Conservation (phyloP, 2,113 vertebrate species). For the Pygathrix nemaeus region DNA sequence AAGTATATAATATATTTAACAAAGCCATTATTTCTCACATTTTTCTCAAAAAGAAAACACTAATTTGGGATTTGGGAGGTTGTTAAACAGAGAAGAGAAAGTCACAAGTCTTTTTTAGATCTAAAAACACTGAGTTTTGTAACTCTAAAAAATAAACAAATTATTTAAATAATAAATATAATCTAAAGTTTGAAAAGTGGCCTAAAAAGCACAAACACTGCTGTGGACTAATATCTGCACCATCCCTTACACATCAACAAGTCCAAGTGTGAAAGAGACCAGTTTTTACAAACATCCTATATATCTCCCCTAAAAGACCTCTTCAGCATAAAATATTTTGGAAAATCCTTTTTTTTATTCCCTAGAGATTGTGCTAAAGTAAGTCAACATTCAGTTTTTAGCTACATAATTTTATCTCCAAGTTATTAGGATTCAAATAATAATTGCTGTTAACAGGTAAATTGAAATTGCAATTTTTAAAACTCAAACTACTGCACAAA, state of each 20-base stretch:
- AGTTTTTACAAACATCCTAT: not conserved
- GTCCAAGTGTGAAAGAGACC: not conserved
- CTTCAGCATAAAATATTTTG: not conserved
- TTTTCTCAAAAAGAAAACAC: slow-evolving; percentile 47
- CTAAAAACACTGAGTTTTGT: not conserved
- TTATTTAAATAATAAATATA: slow-evolving; percentile 7
- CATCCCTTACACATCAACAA: not conserved
- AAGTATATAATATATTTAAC: not conserved
- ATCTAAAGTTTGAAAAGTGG: not conserved
- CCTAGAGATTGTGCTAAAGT: not conserved
- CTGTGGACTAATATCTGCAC: not conserved
- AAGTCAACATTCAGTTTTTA: not conserved
- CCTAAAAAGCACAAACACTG: not conserved
- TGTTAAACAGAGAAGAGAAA: slow-evolving; percentile 18
- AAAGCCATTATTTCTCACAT: slow-evolving; percentile 2
- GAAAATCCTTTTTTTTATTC: not conserved
- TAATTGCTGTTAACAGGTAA: not conserved
- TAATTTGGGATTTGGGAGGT: not conserved
- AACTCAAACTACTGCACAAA: not conserved
- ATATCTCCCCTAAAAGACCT: not conserved
- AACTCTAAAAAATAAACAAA: slow-evolving; percentile 31
- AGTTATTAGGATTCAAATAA: not conserved
- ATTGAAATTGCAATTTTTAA: not conserved
- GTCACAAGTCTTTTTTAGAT: not conserved
- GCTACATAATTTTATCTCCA: not conserved